Base-by-base conservation (phyloP, 2,888 invertebrate species). In the Sphaeridia pumilis region DNA sequence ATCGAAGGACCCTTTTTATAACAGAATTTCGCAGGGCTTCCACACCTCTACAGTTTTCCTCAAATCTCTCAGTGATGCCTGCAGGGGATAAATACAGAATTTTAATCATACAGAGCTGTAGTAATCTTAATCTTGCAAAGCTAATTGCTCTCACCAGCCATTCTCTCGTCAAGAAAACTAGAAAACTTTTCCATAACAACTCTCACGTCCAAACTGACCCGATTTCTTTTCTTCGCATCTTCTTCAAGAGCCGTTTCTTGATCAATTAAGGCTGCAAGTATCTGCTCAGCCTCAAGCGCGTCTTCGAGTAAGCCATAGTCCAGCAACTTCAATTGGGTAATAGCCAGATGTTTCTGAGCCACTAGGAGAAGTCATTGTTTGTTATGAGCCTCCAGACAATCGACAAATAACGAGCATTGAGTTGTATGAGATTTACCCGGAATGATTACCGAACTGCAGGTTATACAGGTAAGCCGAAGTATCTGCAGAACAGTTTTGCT, bases 251-350 rank as follows among this genome's bases (percentile, higher is more conserved):
- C 34, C 7, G 55, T 28, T 5, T 58, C 51, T 26, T 49, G 43
- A 14, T 36, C 34, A 7, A 57, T 35, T 5, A 59, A 26, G 12
- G 57, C 56, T 1, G 58, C 48, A 76, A 77, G 69, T 66, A 67
- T 22, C 42, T 25, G 46, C 48, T 82, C 80, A 25, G 84, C 71
- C 55, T 83, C 82, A 53, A 83, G 75, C 0, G 88, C 81, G 61
- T 84, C 81, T 24, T 79, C 79, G 0, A 85, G 73, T 66, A 80
- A 78, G 0, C 90, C 89, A 2, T 78, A 76, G 65, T 87, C 79
- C 3, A 92, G 70, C 3, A 90, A 73, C 54, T 76, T 73, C 47
- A 86, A 70, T 66, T 88, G 85, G 17, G 84, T 74, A 50, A 77
- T 72, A 0, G 88, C 72, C 27, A 85, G 67, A 14, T 72, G 66